Evolutionary conservation across 2,113 vertebrate genomes (phyloP), one percentile per base, ranked within the genome.

Genomic region (Sapayoa aenigma): DNA sequence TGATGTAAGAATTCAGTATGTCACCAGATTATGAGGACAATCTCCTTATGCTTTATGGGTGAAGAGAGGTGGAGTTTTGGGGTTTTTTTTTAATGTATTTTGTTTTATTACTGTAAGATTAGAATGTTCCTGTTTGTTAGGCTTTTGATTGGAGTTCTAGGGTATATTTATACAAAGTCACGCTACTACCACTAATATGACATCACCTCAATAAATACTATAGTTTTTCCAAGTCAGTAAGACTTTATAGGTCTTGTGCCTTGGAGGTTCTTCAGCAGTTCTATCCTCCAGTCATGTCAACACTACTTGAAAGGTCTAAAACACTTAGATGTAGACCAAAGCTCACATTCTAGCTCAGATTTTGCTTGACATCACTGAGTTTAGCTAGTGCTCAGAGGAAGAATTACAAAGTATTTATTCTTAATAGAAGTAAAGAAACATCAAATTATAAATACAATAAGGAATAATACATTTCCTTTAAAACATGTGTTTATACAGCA

Each of bases 61-160:
- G 27, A 91, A 87, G 39, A 84, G 30, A 79, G 23, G 17, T 59
- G 68, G 81, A 12, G 21, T 14, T 88, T 91, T 71, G 44, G 46
- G 46, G 20, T 7, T 28, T 24, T 75, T 89, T 67, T 77, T 23
- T 56, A 88, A 75, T 59, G 22, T 19, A 93, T 55, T 71, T 93
- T 31, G 42, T 77, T 93, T 74, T 84, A 67, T 81, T 81, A 41
- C 17, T 44, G 28, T 75, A 74, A 91, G 53, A 69, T 94, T 63
- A 91, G 5, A 11, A 4, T 74, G 39, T 67, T 94, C 63, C 84
- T 95, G 72, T 92, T 81, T 71, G 75, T 90, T 72, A 90, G 33
- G 67, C 31, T 79, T 78, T 58, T 72, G 14, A 44, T 14, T 68
- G n/a, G 71, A 74, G 27, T 90, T 77, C 35, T 63, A n/a, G 37